Evolutionary conservation across 2,113 vertebrate species (phyloP).

Genomic region (Capra hircus): DNA sequence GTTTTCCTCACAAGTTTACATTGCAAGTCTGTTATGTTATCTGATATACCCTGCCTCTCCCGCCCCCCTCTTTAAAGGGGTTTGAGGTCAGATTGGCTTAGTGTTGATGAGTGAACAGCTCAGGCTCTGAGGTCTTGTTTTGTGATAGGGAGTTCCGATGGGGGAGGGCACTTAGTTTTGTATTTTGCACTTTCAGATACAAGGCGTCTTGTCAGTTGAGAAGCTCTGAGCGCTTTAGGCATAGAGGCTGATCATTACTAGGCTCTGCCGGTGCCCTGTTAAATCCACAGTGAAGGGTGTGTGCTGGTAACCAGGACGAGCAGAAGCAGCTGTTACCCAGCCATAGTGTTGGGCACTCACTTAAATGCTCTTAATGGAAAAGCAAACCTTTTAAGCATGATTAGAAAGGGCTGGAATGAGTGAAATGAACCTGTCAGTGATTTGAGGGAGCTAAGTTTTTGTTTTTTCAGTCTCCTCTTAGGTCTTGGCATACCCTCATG

Average conservation of each 20-base stretch:
- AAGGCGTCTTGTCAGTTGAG: not conserved
- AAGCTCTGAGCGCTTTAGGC: not conserved
- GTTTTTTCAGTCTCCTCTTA: not conserved
- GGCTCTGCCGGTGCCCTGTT: not conserved
- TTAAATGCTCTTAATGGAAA: constrained; percentile 21
- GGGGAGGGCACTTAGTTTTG: not conserved
- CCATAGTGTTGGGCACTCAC: not conserved
- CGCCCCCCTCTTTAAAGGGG: not conserved
- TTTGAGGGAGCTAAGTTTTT: not conserved
- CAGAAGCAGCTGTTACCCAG: not conserved
- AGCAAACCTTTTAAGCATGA: constrained; percentile 47
- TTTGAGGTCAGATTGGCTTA: not conserved
- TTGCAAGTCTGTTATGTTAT: not conserved
- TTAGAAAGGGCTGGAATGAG: not conserved
- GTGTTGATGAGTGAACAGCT: not conserved
- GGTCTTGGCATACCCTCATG: not conserved
- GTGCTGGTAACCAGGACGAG: not conserved
- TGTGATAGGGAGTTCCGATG: not conserved
- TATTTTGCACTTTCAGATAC: not conserved
- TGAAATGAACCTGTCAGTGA: not conserved
- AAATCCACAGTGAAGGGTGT: not conserved
- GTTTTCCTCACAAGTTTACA: not conserved
- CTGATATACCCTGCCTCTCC: not conserved
- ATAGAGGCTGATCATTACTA: not conserved
- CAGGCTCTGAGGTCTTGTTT: not conserved